Conservation (phyloP, 2,113 vertebrate species). For the Gymnobelideus leadbeateri region DNA sequence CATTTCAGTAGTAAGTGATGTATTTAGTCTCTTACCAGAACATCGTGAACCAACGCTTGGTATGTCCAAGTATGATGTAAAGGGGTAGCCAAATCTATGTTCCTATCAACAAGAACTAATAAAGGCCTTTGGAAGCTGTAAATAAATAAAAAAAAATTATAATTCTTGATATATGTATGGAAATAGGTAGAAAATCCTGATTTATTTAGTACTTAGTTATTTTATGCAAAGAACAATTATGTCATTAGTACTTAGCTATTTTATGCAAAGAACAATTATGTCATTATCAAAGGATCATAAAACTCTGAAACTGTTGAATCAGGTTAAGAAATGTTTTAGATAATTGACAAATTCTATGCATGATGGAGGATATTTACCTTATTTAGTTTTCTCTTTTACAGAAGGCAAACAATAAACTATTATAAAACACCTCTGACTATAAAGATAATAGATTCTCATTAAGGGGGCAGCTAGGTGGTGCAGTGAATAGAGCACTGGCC, state of each 20-base stretch:
- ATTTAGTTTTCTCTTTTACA: background rate
- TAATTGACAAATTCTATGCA: background rate
- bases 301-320: background rate
- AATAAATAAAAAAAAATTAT: slow-evolving; percentile 70
- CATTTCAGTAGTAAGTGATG: slow-evolving; percentile 69
- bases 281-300: background rate
- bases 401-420: background rate
- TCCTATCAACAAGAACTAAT: slow-evolving; percentile 96
- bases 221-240: slow-evolving; percentile 46
- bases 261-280: no score
- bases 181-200: slow-evolving; percentile 59
- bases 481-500: no score
- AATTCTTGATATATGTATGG: slow-evolving; percentile 54
- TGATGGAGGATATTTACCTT: background rate
- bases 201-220: slow-evolving; percentile 23
- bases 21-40: slow-evolving; percentile 91
- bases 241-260: no score
- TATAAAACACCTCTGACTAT: background rate
- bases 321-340: slow-evolving; percentile 28
- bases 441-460: background rate
- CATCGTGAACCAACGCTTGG: slow-evolving; percentile 98
- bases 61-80: slow-evolving; percentile 99
- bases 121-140: slow-evolving; percentile 97
- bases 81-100: slow-evolving; percentile 98
- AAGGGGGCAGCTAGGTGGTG: no score